These are phyloP conservation scores for Neodiprion lecontei DNA, from an alignment of 1,140 invertebrate genomes.

Conservation along the genomic window DNA sequence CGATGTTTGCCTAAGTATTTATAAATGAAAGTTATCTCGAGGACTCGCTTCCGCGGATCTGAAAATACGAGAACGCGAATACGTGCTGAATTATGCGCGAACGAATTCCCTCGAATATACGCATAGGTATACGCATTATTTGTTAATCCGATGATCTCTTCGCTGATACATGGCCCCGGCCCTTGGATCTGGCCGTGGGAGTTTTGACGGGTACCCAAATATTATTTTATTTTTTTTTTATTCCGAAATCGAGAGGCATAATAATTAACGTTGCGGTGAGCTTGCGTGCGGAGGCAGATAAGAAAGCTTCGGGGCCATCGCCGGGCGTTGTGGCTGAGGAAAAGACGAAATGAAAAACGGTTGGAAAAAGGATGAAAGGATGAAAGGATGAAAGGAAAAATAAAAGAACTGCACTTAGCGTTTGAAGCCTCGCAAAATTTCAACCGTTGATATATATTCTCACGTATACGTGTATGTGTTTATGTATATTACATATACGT, in stretches of 20 bases:
- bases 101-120: not conserved
- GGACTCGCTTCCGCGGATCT: not conserved
- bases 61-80: not conserved
- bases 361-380: no score
- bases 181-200: no score
- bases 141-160: not conserved
- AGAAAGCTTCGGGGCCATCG: no score
- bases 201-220: no score
- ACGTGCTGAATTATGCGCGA: not conserved
- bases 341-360: no score
- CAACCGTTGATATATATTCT: no score
- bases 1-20: not conserved
- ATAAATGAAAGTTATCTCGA: not conserved
- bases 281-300: no score
- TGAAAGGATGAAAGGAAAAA: no score
- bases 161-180: not conserved
- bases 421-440: not conserved
- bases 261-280: no score
- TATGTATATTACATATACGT: no score
- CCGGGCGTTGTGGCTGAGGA: no score
- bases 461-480: no score
- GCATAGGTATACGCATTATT: not conserved
- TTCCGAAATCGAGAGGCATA: not conserved
- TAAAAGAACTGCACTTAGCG: not conserved
- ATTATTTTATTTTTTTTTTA: not conserved